These are phyloP conservation scores for Bombus turneri DNA, from an alignment of 1,140 invertebrate species.

Conservation along the genomic window DNA sequence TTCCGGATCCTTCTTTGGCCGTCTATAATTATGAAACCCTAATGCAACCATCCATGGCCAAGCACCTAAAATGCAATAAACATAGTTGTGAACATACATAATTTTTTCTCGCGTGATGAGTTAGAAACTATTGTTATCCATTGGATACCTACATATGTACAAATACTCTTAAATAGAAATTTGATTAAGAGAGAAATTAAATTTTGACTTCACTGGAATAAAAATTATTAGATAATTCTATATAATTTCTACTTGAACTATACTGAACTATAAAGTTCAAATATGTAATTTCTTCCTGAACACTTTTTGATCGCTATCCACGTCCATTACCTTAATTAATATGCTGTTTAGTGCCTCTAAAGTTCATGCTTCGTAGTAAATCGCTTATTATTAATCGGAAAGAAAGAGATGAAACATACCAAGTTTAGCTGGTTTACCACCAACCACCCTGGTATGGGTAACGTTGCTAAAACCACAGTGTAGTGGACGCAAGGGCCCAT, in stretches of 20 bases:
- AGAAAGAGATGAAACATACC: constrained; percentile 48
- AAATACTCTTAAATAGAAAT: no score
- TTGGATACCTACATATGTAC: background rate
- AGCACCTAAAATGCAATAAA: constrained; percentile 45
- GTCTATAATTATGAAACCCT: constrained; percentile 63
- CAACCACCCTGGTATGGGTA: constrained; percentile 63
- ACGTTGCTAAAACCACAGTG: constrained; percentile 71
- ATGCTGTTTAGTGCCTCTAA: accelerated
- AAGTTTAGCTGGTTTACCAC: constrained; percentile 68
- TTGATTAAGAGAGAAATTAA: no score
- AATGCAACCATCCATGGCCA: constrained; percentile 77
- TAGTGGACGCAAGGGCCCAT: constrained; percentile 62
- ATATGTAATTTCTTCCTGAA: accelerated
- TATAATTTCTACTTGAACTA: no score
- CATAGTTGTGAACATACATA: background rate
- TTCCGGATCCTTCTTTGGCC: constrained; percentile 59
- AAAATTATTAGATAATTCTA: no score
- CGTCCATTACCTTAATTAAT: no score
- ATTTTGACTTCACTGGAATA: no score
- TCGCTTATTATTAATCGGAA: background rate
- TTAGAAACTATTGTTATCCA: background rate
- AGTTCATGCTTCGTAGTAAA: background rate
- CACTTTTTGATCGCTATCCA: background rate
- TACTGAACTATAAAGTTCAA: background rate
- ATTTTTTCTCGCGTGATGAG: background rate